These are phyloP conservation scores for Grallaria varia DNA, from an alignment of 2,113 vertebrate genomes.

Conservation along the genomic window DNA sequence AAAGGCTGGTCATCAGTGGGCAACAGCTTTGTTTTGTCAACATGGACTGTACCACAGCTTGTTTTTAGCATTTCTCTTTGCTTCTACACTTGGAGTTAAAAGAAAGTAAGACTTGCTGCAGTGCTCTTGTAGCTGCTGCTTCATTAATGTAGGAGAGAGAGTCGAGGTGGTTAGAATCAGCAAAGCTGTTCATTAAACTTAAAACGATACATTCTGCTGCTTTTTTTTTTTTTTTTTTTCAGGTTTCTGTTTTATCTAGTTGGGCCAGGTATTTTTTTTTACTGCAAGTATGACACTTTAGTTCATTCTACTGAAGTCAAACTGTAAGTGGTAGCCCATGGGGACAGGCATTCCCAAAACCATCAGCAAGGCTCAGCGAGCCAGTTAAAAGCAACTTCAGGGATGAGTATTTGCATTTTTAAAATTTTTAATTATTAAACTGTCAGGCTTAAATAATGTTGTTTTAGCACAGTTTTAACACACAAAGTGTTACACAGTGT, in stretches of 20 bases:
- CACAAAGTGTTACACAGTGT: neutral
- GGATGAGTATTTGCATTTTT: neutral
- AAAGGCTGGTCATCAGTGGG: neutral
- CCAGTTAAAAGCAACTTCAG: neutral
- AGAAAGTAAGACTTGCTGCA: neutral
- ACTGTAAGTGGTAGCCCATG: neutral
- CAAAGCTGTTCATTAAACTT: neutral
- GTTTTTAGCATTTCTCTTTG: neutral
- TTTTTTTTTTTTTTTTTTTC: neutral
- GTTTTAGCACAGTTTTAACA: neutral
- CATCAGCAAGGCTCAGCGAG: neutral
- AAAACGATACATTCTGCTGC: neutral
- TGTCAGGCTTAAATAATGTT: neutral
- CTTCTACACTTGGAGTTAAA: neutral
- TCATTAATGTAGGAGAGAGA: neutral
- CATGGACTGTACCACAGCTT: neutral
- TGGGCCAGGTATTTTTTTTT: neutral
- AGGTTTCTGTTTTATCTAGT: neutral
- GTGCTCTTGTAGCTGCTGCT: neutral
- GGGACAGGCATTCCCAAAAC: neutral
- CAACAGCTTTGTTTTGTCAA: neutral
- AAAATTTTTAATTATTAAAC: neutral
- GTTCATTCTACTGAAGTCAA: neutral
- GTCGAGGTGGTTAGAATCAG: neutral
- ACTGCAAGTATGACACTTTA: neutral